Evolutionary conservation across 2,113 vertebrate species (phyloP), one percentile per base, ranked within the genome.

Genomic region (Podarcis cretensis): DNA sequence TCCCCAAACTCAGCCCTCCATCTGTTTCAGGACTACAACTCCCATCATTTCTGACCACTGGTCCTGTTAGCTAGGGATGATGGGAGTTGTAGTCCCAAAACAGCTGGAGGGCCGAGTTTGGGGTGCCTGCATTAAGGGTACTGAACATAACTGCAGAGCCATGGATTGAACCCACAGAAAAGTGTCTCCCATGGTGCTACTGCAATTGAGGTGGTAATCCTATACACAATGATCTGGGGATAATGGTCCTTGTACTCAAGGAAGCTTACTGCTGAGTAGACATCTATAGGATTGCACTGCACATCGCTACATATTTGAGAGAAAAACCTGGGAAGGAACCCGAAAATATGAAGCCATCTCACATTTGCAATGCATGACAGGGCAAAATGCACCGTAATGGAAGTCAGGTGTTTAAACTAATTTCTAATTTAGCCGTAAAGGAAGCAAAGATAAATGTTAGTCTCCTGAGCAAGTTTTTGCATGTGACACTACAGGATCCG

Each of bases 401-500:
- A 95, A 92, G 37, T 90, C 95, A 96, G 96, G 93, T 96, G 94
- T 94, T 96, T 91, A 88, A 82, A 94, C 92, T 95, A 95, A 96
- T 96, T 96, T 95, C 90, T 93, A 96, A 96, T 96, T 95, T 96
- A 96, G 84, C 80, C 84, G 94, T 91, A 96, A 97, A 95, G 93
- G 92, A 95, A 96, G 91, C 95, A 95, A 96, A 95, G 78, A 95
- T 90, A 96, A 95, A 95, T 93, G 94, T 94, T 94, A 95, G 95
- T 93, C 92, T 82, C 92, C 78, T 68, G 80, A 94, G 90, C 90
- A 95, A 95, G 90, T 95, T 96, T 90, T 87, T 94, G 81, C 2
- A 76, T 35, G 30, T 93, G 88, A 87, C 94, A 93, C 95, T 95
- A 95, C 32, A 91, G 92, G 95, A 94, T 95, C 94, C 86, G 94